phyloP scores from a whole-genome alignment of 2,113 vertebrate genomes.

The Rhinolophus sinicus region DNA sequence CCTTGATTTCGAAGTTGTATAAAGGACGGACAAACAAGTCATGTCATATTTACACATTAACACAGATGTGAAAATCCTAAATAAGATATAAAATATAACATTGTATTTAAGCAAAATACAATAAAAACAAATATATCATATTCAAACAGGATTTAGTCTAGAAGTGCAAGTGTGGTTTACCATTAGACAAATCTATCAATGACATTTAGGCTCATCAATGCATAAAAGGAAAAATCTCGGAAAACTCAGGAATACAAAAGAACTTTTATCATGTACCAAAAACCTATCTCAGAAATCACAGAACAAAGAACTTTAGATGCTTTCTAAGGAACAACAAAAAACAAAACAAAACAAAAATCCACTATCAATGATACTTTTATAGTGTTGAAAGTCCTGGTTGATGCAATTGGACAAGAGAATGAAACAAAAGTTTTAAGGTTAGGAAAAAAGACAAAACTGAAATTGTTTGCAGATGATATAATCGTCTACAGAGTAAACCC shows the following conservation, averaged over 20 bases:
- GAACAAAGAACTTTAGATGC: not conserved
- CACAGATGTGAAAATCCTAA: not conserved
- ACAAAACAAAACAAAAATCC: slow-evolving; percentile 6
- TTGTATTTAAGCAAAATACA: slow-evolving; percentile 19
- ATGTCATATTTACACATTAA: not conserved
- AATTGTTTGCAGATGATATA: not conserved
- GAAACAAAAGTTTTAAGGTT: not conserved
- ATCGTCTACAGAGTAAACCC: not conserved
- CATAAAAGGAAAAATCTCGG: not conserved
- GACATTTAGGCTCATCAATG: slow-evolving; percentile 1
- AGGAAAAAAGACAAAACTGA: not conserved
- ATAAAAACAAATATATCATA: not conserved
- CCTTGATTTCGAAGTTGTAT: not conserved
- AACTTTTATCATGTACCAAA: not conserved
- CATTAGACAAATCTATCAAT: not conserved
- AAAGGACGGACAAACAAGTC: not conserved
- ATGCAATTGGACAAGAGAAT: not conserved
- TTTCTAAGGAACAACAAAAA: not conserved
- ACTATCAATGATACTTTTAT: not conserved
- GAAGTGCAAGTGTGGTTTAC: not conserved
- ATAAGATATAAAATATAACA: not conserved
- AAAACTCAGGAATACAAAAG: not conserved
- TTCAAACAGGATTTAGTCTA: slow-evolving; percentile 41
- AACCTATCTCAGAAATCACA: not conserved
- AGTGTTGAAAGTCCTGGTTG: not conserved